These are phyloP conservation scores for Zaprionus obscuricornis DNA, from an alignment of 2,888 invertebrate species.

Conservation along the genomic window DNA sequence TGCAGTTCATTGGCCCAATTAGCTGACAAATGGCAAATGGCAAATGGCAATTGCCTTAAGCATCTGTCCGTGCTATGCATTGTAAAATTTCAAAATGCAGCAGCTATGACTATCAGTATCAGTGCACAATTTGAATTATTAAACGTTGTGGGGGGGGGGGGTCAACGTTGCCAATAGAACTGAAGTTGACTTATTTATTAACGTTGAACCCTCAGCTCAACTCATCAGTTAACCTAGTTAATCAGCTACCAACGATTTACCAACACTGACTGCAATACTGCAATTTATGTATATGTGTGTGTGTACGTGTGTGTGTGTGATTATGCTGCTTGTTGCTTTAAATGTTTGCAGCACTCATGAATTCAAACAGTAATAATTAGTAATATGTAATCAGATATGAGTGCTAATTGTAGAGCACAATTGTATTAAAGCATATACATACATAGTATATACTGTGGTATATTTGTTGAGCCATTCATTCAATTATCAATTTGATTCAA, in stretches of 20 bases:
- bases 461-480: no score
- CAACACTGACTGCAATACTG: background rate
- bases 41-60: slow-evolving; percentile 42
- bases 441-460: no score
- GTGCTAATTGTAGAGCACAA: no score
- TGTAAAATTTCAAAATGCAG: background rate
- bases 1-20: slow-evolving; percentile 66
- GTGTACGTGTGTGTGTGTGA: background rate
- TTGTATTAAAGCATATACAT: no score
- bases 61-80: slow-evolving; percentile 24
- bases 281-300: no score
- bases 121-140: slow-evolving; percentile 61
- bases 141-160: no score
- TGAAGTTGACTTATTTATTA: slow-evolving; percentile 37
- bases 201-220: background rate
- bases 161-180: slow-evolving; percentile 39
- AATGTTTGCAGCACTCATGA: background rate
- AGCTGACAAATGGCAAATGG: slow-evolving; percentile 42
- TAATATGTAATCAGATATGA: no score
- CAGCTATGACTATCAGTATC: slow-evolving; percentile 34
- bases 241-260: slow-evolving; percentile 24
- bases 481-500: background rate
- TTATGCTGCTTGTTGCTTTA: background rate
- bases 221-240: no score
- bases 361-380: no score